Evolutionary conservation across 1,140 invertebrate genomes (phyloP).

Genomic region (Laupala kohalensis): DNA sequence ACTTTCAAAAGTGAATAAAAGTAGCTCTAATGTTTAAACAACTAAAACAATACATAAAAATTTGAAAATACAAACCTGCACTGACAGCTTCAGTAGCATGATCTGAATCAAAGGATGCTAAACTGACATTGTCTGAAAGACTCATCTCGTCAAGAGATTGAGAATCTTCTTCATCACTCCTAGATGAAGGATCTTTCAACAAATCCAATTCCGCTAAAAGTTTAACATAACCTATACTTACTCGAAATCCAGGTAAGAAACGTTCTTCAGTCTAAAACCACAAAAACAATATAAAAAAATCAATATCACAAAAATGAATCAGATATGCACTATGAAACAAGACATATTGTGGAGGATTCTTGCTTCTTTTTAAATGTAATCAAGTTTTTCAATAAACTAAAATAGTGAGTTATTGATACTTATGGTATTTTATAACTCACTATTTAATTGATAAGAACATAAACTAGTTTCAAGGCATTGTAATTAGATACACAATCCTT

Average conservation of each 20-base stretch:
- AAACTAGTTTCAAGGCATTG: neutral
- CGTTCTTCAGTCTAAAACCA: constrained; percentile 40
- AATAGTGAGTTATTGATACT: too few species aligned
- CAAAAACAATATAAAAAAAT: too few species aligned
- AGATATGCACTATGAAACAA: too few species aligned
- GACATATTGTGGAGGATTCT: too few species aligned
- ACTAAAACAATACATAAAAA: too few species aligned
- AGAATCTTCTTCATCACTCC: constrained; percentile 20
- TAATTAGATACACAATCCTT: neutral
- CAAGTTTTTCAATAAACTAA: too few species aligned
- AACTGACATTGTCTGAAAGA: constrained; percentile 20
- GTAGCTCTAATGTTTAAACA: too few species aligned
- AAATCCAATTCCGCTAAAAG: constrained; percentile 64
- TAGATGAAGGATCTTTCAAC: constrained; percentile 32
- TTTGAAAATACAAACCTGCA: neutral
- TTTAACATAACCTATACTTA: constrained; percentile 53
- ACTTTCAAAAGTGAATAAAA: too few species aligned
- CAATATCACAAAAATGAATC: too few species aligned
- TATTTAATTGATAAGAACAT: too few species aligned
- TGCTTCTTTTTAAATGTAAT: too few species aligned
- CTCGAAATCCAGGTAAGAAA: constrained; percentile 57
- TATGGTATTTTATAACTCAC: too few species aligned
- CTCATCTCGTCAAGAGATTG: constrained; percentile 21
- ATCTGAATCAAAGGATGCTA: constrained; percentile 12
- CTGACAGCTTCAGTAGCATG: neutral